phyloP scores from a whole-genome alignment of 2,888 invertebrate genomes.

The Dinocampus coccinellae region DNA sequence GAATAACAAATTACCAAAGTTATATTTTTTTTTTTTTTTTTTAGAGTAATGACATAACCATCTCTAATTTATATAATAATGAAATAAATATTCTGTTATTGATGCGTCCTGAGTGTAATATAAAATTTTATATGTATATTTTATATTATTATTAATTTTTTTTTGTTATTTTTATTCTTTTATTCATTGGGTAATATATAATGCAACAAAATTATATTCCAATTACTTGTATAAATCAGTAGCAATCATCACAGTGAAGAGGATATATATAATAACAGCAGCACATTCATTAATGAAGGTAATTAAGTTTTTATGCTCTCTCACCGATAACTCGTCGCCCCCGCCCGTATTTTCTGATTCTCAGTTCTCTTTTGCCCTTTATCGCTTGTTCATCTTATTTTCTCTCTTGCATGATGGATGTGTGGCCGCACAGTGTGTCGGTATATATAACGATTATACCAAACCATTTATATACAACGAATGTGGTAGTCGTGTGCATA shows the following conservation, averaged over 20 bases:
- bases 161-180: too few species aligned
- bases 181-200: background rate
- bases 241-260: background rate
- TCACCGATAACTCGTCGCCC: conserved; percentile 39
- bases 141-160: background rate
- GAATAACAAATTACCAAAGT: too few species aligned
- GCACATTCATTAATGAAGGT: conserved; percentile 65
- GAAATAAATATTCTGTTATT: background rate
- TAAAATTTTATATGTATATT: background rate
- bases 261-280: conserved; percentile 11
- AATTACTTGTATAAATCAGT: conserved; percentile 11
- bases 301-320: conserved; percentile 68
- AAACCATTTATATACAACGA: conserved; percentile 33
- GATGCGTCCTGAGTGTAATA: background rate
- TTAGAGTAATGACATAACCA: too few species aligned
- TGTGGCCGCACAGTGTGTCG: conserved; percentile 8
- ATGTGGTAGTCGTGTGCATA: conserved; percentile 34
- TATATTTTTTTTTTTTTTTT: too few species aligned
- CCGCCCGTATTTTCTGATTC: conserved; percentile 30
- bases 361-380: conserved; percentile 1
- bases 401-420: conserved; percentile 61
- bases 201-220: background rate
- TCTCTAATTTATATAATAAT: too few species aligned
- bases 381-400: conserved; percentile 9
- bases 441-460: background rate